A percentile compares a stretch with the other conserved stretches of the same genome.
Evolutionary conservation across 2,797 vertebrate genomes (phyloP).

Genomic region (Trachurus trachurus): DNA sequence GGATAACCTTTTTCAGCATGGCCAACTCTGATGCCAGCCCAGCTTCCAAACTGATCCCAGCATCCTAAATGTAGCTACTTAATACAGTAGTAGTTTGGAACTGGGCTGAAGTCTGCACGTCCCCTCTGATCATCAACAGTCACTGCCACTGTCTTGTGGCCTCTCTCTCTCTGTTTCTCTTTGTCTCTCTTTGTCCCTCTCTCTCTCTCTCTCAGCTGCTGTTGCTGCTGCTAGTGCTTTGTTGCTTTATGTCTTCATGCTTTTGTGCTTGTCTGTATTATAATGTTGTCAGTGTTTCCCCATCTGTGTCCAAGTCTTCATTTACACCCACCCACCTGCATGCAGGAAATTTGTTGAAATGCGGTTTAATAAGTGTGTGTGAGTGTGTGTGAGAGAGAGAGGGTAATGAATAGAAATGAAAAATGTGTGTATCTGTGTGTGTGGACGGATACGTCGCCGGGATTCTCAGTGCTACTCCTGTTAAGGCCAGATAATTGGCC

Average conservation of each 20-base stretch:
- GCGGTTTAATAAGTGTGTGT: conserved; percentile 31
- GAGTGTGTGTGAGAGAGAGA: conserved; percentile 17
- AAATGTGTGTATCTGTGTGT: conserved; percentile 5
- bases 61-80: conserved; percentile 26
- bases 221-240: conserved; percentile 55
- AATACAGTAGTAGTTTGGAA: conserved; percentile 41
- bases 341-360: conserved; percentile 54
- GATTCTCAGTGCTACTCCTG: conserved; percentile 70
- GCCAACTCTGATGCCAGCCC: conserved; percentile 41
- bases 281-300: conserved; percentile 30
- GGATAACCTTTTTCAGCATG: conserved; percentile 57
- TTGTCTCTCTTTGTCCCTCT: conserved; percentile 27
- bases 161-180: conserved; percentile 45
- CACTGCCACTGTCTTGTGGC: conserved; percentile 35
- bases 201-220: conserved; percentile 50
- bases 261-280: conserved; percentile 51
- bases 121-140: conserved; percentile 25
- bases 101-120: conserved; percentile 62
- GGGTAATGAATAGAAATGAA: conserved; percentile 17
- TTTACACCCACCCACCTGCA: conserved; percentile 62
- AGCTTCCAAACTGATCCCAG: conserved; percentile 43
- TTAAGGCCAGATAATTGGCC: conserved; percentile 42
- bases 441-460: conserved; percentile 27
- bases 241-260: conserved; percentile 64
- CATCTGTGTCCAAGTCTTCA: conserved; percentile 49